phyloP scores from a whole-genome alignment of 2,888 invertebrate species.

The Octodonta nipae region DNA sequence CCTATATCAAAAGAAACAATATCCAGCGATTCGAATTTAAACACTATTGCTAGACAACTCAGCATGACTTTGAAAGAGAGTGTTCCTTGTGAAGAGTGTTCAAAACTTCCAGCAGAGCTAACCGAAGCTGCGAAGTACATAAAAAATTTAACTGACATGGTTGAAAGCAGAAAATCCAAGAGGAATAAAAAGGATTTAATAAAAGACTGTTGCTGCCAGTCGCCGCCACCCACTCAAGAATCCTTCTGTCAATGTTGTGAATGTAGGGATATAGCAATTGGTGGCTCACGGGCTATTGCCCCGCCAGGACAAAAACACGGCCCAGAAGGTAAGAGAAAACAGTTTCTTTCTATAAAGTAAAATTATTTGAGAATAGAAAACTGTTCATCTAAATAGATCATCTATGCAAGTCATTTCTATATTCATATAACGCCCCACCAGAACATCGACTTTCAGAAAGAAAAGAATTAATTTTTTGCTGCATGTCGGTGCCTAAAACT shows the following conservation, averaged over 20 bases:
- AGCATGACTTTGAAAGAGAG: conserved; percentile 25
- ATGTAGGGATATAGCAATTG: conserved; percentile 7
- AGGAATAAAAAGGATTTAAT: not conserved
- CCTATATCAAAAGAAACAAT: too few species aligned
- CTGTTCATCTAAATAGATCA: too few species aligned
- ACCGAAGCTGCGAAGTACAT: conserved; percentile 26
- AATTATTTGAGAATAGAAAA: too few species aligned
- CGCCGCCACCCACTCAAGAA: conserved; percentile 8
- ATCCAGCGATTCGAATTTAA: conserved; percentile 19
- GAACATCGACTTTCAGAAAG: too few species aligned
- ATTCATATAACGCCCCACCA: too few species aligned
- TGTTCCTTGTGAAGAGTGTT: conserved; percentile 21
- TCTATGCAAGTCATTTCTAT: too few species aligned
- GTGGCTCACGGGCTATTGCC: conserved; percentile 4
- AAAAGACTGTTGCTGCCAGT: conserved; percentile 12
- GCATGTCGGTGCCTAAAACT: too few species aligned
- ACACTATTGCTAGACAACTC: conserved; percentile 25
- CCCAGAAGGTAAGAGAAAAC: too few species aligned
- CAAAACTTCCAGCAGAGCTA: conserved; percentile 23
- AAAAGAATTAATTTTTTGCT: too few species aligned
- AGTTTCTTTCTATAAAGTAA: too few species aligned
- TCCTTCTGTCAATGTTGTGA: conserved; percentile 10
- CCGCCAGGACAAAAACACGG: not conserved
- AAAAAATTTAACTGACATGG: conserved; percentile 27
- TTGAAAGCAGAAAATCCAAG: conserved; percentile 17